Percentiles rank a stretch among this genome's conserved stretches.
phyloP scores from a whole-genome alignment of 2,113 vertebrate genomes.

The Phyllopteryx taeniolatus region DNA sequence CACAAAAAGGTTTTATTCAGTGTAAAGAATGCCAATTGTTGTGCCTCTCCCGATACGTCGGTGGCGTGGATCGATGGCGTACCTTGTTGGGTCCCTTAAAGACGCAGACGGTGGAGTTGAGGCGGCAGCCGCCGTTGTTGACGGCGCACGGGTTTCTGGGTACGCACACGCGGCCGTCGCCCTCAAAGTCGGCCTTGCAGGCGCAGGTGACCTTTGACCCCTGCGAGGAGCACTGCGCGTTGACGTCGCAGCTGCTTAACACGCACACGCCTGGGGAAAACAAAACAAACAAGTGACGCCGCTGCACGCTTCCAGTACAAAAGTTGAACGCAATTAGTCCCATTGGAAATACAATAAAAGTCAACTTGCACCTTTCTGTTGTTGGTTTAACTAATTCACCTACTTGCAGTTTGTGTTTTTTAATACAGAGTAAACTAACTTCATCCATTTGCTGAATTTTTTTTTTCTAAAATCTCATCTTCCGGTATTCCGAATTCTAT shows the following conservation, averaged over 20 bases:
- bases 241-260: conserved; percentile 72
- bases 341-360: too few relatives aligned
- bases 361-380: too few relatives aligned
- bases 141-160: conserved; percentile 80
- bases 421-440: too few relatives aligned
- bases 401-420: too few relatives aligned
- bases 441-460: too few relatives aligned
- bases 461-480: too few relatives aligned
- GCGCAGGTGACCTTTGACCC: conserved; percentile 70
- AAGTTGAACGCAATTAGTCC: too few relatives aligned
- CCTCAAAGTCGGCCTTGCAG: conserved; percentile 80
- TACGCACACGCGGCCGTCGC: conserved; percentile 83
- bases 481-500: too few relatives aligned
- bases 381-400: too few relatives aligned
- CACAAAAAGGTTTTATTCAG: too few relatives aligned
- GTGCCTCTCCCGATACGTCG: too few relatives aligned
- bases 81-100: conserved; percentile 82
- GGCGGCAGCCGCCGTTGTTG: conserved; percentile 84
- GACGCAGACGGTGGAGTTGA: conserved; percentile 79
- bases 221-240: conserved; percentile 75
- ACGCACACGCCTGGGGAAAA: conserved; percentile 68
- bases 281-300: background rate
- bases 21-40: too few relatives aligned
- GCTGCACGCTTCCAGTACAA: background rate
- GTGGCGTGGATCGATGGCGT: conserved; percentile 20